Percentiles rank a stretch among this genome's conserved stretches.
These are phyloP conservation scores for Gastrophysa polygoni DNA, from an alignment of 2,888 invertebrate genomes.

Conservation along the genomic window DNA sequence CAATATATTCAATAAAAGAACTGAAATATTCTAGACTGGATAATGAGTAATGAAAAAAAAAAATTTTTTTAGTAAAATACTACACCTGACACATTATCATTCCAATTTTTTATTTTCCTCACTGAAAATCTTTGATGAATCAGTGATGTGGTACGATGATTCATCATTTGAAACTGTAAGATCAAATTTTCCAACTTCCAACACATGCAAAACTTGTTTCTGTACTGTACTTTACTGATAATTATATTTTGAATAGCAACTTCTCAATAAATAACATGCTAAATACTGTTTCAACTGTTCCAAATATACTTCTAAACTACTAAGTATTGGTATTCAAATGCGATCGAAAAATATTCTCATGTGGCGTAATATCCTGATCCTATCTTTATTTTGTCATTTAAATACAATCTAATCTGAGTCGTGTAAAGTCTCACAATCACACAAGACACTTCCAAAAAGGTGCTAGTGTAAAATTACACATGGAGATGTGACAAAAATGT, in stretches of 20 bases:
- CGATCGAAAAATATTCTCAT: constrained; percentile 43
- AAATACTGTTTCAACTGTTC: constrained; percentile 3
- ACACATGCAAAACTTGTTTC: neutral
- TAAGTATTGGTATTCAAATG: constrained; percentile 75
- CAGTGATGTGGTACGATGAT: neutral
- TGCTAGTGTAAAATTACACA: constrained; percentile 58
- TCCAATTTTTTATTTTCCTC: too few species aligned
- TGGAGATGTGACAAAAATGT: constrained; percentile 55
- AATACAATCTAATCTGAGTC: constrained; percentile 16
- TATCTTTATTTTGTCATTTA: too few species aligned
- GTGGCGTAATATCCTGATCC: neutral
- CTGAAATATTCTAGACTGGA: too few species aligned
- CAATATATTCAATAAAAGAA: too few species aligned
- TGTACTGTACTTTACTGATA: neutral
- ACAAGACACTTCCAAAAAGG: constrained; percentile 56
- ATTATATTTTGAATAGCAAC: constrained; percentile 7
- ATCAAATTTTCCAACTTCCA: neutral
- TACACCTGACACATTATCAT: too few species aligned
- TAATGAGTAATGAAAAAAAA: too few species aligned
- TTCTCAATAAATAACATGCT: constrained; percentile 31
- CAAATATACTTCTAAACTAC: constrained; percentile 26
- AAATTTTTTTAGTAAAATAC: too few species aligned
- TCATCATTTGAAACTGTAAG: neutral
- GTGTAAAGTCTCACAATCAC: constrained; percentile 45
- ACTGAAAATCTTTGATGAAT: too few species aligned